Evolutionary conservation across 2,797 vertebrate genomes (phyloP).

Genomic region (Eremophila alpestris): DNA sequence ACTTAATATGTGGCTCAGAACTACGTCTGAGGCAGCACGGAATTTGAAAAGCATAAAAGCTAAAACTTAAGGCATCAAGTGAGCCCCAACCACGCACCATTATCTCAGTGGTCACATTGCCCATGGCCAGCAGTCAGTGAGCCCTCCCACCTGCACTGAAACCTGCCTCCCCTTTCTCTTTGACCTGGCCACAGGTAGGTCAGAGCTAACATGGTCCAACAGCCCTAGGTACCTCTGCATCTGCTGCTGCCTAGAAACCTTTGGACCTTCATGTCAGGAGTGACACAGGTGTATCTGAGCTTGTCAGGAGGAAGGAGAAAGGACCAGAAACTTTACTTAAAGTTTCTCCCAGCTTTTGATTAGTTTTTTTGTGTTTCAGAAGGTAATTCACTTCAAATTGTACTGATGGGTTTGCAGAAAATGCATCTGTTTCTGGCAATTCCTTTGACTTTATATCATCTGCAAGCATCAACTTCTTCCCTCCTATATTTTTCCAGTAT

Average conservation of each 20-base stretch:
- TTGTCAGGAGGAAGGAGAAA: not conserved
- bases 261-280: not conserved
- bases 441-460: not conserved
- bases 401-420: not conserved
- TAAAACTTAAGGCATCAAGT: no score
- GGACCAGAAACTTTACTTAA: not conserved
- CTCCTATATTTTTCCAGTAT: not conserved
- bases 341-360: not conserved
- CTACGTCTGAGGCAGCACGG: no score
- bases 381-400: not conserved
- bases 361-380: not conserved
- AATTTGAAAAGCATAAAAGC: no score
- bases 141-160: not conserved
- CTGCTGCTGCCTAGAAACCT: not conserved
- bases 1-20: no score
- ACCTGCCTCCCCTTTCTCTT: not conserved
- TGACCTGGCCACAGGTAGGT: not conserved
- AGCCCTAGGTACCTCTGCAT: not conserved
- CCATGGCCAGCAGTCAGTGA: rapidly evolving
- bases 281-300: not conserved
- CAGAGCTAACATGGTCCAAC: not conserved
- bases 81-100: rapidly evolving
- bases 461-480: not conserved
- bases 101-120: rapidly evolving
- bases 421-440: not conserved